Conservation (phyloP, 2,113 vertebrate genomes). For the Camelus bactrianus region DNA sequence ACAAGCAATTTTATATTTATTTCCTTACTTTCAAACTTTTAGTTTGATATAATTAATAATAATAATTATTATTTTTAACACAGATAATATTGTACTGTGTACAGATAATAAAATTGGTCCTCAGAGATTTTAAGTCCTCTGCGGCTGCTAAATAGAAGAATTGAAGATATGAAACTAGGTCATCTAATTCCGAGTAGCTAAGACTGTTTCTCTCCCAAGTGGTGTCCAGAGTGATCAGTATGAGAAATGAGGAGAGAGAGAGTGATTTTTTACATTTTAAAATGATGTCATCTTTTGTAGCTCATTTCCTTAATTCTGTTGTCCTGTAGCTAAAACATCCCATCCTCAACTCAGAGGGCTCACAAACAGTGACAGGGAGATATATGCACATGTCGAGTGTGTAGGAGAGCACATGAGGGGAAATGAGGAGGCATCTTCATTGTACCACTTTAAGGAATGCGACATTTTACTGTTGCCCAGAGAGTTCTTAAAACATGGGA, state of each 20-base stretch:
- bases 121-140: neutral
- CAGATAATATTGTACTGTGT: neutral
- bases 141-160: neutral
- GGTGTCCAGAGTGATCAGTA: neutral
- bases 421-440: neutral
- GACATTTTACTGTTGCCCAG: neutral
- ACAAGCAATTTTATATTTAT: neutral
- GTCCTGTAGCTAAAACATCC: neutral
- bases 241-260: neutral
- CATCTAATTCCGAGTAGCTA: neutral
- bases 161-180: neutral
- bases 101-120: neutral
- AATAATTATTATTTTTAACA: neutral
- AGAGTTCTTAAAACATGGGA: constrained; percentile 24
- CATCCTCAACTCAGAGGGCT: neutral
- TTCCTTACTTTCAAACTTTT: neutral
- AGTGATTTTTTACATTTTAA: neutral
- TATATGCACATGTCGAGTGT: neutral
- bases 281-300: neutral
- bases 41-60: neutral
- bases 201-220: neutral
- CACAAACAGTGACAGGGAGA: neutral
- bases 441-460: neutral
- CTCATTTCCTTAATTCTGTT: neutral
- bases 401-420: neutral